Percentiles rank a stretch among this genome's conserved stretches.
Conservation (phyloP, 2,888 invertebrate genomes). For the Fragum sueziense region DNA sequence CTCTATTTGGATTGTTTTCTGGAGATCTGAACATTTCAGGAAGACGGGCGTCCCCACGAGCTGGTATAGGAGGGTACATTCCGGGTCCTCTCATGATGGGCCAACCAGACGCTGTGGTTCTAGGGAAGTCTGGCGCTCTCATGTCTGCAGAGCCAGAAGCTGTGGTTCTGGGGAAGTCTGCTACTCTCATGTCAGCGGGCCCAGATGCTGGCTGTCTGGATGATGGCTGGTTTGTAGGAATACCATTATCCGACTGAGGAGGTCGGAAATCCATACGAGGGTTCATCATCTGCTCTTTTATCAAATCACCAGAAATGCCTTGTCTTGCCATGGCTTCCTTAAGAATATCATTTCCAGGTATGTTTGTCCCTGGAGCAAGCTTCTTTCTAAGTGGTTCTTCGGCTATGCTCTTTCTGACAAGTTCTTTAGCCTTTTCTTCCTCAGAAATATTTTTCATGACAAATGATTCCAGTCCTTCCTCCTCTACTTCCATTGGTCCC, state of each 20-base stretch:
- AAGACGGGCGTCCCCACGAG: background rate
- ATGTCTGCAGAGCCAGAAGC: background rate
- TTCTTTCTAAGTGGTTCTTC: slow-evolving; percentile 1
- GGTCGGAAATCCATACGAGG: slow-evolving; percentile 14
- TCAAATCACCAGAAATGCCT: too few species aligned
- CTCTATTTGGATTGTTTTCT: background rate
- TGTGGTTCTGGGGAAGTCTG: background rate
- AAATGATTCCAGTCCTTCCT: background rate
- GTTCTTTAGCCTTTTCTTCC: slow-evolving; percentile 4
- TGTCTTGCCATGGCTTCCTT: too few species aligned
- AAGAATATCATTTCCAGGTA: background rate
- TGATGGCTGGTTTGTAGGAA: background rate
- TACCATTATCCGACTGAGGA: background rate
- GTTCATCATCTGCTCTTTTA: too few species aligned
- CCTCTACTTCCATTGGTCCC: background rate
- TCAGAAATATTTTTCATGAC: background rate
- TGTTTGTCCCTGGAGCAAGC: background rate
- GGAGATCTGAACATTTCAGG: background rate
- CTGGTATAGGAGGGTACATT: background rate
- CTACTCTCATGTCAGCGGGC: background rate
- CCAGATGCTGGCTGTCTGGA: background rate
- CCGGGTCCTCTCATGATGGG: background rate
- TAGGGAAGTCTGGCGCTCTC: background rate
- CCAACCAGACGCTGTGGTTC: background rate
- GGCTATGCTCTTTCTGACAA: slow-evolving; percentile 10